Evolutionary conservation across 2,888 invertebrate species (phyloP).

Genomic region (Phorcus lineatus): DNA sequence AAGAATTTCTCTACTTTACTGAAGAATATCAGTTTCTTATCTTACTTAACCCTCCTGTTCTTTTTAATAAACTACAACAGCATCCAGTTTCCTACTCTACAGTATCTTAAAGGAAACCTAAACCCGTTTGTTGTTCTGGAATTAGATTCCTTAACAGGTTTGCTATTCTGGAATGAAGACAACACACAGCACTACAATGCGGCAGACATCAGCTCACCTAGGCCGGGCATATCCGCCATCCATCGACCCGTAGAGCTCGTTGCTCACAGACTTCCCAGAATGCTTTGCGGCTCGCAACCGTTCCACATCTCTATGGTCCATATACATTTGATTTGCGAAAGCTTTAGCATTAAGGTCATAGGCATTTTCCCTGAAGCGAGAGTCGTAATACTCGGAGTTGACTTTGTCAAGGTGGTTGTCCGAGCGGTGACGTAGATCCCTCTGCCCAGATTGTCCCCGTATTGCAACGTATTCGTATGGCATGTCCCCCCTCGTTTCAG

Average conservation of each 20-base stretch:
- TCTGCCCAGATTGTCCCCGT: conserved; percentile 10
- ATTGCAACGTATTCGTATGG: conserved; percentile 63
- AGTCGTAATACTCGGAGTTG: conserved; percentile 3
- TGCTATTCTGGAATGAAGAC: background rate
- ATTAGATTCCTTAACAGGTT: background rate
- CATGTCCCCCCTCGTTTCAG: conserved; percentile 39
- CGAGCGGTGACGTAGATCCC: conserved; percentile 17
- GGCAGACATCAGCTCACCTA: conserved; percentile 35
- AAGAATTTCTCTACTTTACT: no score
- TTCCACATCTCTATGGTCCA: conserved; percentile 66
- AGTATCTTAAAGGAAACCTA: no score
- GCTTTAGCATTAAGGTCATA: conserved; percentile 36
- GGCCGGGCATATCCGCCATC: conserved; percentile 38
- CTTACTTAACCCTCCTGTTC: no score
- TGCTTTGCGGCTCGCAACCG: conserved; percentile 43
- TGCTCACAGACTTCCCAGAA: background rate
- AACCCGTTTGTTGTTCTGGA: background rate
- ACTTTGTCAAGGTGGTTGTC: conserved; percentile 20
- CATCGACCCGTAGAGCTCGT: background rate
- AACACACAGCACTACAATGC: background rate
- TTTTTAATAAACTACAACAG: no score
- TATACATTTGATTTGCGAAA: conserved; percentile 69
- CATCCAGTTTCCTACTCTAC: no score
- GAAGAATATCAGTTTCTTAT: no score
- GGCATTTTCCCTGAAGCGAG: background rate